phyloP scores from a whole-genome alignment of 1,140 invertebrate genomes.

The Atta cephalotes region DNA sequence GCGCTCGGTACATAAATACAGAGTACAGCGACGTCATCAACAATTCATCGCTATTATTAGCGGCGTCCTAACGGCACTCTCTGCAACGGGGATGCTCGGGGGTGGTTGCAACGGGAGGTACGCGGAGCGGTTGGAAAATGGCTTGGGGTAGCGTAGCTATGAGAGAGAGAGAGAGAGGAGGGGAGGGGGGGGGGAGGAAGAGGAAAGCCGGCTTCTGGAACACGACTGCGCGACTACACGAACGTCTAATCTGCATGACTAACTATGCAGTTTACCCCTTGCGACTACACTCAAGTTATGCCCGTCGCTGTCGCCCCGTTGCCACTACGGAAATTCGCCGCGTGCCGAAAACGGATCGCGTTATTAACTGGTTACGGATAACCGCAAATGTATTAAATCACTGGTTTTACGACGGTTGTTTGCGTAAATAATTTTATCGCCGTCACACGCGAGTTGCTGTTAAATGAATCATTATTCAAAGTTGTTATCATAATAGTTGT shows the following conservation, averaged over 20 bases:
- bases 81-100: slow-evolving; percentile 18
- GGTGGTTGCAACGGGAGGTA: background rate
- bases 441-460: background rate
- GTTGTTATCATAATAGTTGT: background rate
- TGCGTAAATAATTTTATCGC: slow-evolving; percentile 28
- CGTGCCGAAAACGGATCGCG: slow-evolving; percentile 49
- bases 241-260: slow-evolving; percentile 78
- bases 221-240: slow-evolving; percentile 42
- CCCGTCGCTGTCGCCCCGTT: background rate
- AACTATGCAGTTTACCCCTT: slow-evolving; percentile 70
- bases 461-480: slow-evolving; percentile 20
- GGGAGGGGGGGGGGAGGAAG: background rate
- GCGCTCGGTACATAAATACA: slow-evolving; percentile 77
- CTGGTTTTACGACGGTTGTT: slow-evolving; percentile 16
- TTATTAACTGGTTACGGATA: slow-evolving; percentile 51
- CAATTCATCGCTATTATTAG: slow-evolving; percentile 81
- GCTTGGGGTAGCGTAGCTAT: background rate
- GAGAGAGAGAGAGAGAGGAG: background rate
- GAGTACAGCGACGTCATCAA: slow-evolving; percentile 77
- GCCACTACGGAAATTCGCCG: slow-evolving; percentile 44
- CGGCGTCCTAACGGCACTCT: slow-evolving; percentile 66
- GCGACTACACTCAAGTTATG: slow-evolving; percentile 22
- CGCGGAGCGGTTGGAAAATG: background rate
- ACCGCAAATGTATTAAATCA: slow-evolving; percentile 28
- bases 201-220: slow-evolving; percentile 19